Evolutionary conservation across 2,797 vertebrate species (phyloP), one percentile per base, ranked within the genome.

Genomic region (Neosilurus hyrtlii): DNA sequence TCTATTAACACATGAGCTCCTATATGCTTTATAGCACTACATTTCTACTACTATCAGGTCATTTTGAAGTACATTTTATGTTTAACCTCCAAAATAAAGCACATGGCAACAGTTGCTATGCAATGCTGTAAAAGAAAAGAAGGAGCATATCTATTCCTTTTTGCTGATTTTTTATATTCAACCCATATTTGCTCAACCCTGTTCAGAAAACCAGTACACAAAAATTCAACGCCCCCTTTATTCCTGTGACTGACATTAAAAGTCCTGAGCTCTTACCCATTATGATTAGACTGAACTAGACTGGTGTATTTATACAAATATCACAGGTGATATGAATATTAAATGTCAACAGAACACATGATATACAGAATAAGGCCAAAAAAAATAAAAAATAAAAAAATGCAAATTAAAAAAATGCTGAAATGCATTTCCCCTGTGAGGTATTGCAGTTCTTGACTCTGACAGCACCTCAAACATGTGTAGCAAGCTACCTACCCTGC

Each of bases 21-120:
- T 56, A 18, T 67, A 51, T 49, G 35, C 76, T 49, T 70, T 68
- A 75, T 67, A 63, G 24, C 63, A 51, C 37, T 26, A 24, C 14
- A 56, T 15, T 30, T 2, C 30, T 30, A 30, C 30, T 30, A 30
- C 30, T 30, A 30, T 30, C 30, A 78, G 62, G 77, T 79, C 63
- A 68, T 83, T 49, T 75, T 10, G 49, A 87, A 83, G 81, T 62
- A 30, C 35, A 61, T 65, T 72, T 81, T 81, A 80, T 81, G 80
- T 78, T 73, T 85, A 59, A 83, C 82, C 70, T 78, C 80, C 26
- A 76, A 24, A 76, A 76, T 57, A 76, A 62, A 26, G 63, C 62
- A 75, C 65, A 73, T 79, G 79, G 79, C 75, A 83, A 85, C 82
- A 59, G 86, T 81, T 85, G 78, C 86, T 86, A 80, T 80, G 78